A percentile compares a stretch with the other conserved stretches of the same genome.
phyloP scores from a whole-genome alignment of 2,113 vertebrate species.

The Cebus imitator region DNA sequence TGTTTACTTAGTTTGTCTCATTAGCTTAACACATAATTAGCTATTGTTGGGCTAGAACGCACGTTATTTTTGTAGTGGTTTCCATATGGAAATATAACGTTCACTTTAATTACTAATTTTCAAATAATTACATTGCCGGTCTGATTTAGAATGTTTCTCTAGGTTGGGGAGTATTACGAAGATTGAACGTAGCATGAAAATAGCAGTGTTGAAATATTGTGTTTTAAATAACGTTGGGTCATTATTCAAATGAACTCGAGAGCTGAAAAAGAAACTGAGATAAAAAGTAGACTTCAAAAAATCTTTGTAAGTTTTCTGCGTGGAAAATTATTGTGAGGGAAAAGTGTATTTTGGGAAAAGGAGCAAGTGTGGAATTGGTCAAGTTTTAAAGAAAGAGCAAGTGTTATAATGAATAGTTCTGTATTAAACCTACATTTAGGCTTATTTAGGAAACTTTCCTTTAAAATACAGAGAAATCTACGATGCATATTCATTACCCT shows the following conservation, averaged over 20 bases:
- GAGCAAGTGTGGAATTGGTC: not conserved
- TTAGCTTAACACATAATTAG: not conserved
- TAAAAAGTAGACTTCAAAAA: not conserved
- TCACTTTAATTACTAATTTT: not conserved
- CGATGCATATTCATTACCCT: not conserved
- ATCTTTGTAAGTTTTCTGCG: not conserved
- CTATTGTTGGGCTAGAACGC: not conserved
- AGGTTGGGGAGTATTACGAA: not conserved
- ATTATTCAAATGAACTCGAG: not conserved
- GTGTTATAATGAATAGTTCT: not conserved
- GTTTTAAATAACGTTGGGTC: not conserved
- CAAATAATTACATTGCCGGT: not conserved
- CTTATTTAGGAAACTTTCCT: not conserved
- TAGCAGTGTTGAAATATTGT: not conserved
- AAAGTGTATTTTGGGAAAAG: not conserved
- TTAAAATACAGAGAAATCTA: slow-evolving; percentile 6
- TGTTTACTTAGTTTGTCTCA: not conserved
- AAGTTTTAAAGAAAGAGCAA: not conserved
- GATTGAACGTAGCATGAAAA: not conserved
- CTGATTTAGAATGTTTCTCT: not conserved
- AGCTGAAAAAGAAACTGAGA: not conserved
- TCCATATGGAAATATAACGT: slow-evolving; percentile 62
- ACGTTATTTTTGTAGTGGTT: not conserved
- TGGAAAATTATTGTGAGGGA: not conserved
- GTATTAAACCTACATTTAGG: not conserved